Conservation (phyloP, 2,113 vertebrate species). For the Elephantulus edwardii region DNA sequence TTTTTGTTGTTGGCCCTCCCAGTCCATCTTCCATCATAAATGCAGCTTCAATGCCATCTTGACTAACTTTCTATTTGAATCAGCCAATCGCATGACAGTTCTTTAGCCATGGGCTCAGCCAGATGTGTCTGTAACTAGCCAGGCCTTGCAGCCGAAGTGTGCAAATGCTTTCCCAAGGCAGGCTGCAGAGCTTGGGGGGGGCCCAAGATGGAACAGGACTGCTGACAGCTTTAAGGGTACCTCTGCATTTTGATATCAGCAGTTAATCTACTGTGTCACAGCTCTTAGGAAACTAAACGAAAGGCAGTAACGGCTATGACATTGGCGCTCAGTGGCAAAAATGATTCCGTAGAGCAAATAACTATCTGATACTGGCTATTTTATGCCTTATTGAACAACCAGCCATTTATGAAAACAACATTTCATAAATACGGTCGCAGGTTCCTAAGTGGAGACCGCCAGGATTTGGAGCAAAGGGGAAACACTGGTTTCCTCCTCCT, state of each 20-base stretch:
- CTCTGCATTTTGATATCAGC: constrained; percentile 63
- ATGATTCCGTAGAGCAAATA: constrained; percentile 82
- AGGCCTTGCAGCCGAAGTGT: not conserved
- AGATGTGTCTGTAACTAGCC: not conserved
- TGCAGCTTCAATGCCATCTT: not conserved
- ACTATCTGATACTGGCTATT: constrained; percentile 77
- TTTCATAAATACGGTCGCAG: constrained; percentile 68
- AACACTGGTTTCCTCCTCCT: not conserved
- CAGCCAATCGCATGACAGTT: not conserved
- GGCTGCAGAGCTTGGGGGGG: not conserved
- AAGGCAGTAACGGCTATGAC: constrained; percentile 76
- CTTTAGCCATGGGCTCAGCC: not conserved
- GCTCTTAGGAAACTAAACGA: constrained; percentile 78
- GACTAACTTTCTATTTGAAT: constrained; percentile 34
- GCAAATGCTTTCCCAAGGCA: not conserved
- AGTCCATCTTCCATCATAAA: not conserved
- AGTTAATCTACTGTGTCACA: constrained; percentile 81
- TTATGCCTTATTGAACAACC: constrained; percentile 83
- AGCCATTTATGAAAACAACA: constrained; percentile 82
- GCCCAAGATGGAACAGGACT: constrained; percentile 8
- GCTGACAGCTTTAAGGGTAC: constrained; percentile 33
- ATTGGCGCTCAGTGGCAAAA: constrained; percentile 76
- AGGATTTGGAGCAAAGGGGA: not conserved
- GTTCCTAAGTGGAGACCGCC: constrained; percentile 34
- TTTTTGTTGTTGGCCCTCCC: not conserved